These are phyloP conservation scores for Drosophila baimaii DNA, from an alignment of 1,140 invertebrate genomes.

Conservation along the genomic window DNA sequence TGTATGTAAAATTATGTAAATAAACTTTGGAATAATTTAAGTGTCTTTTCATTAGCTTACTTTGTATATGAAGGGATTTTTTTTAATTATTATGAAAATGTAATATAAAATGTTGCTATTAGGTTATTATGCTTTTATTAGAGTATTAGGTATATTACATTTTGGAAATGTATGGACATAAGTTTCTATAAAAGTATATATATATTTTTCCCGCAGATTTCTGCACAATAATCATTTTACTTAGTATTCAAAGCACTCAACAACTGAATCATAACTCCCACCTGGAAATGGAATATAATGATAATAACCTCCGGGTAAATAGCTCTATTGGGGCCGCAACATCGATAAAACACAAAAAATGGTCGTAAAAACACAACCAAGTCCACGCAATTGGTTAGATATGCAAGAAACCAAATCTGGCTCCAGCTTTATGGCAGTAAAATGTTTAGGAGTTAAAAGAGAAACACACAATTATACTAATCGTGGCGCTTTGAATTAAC, in stretches of 20 bases:
- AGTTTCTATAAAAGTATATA: too few species aligned
- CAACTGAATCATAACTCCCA: conserved; percentile 40
- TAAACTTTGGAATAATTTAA: too few species aligned
- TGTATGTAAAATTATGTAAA: too few species aligned
- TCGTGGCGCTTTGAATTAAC: conserved; percentile 59
- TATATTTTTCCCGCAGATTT: too few species aligned
- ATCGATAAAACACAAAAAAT: conserved; percentile 49
- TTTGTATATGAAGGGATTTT: too few species aligned
- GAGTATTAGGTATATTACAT: too few species aligned
- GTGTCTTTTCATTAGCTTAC: too few species aligned
- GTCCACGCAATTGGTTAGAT: conserved; percentile 43
- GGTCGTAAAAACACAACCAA: conserved; percentile 38
- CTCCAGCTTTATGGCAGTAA: conserved; percentile 30
- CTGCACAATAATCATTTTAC: background rate
- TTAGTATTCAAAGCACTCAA: conserved; percentile 34
- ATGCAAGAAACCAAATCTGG: conserved; percentile 38
- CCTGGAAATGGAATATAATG: conserved; percentile 13
- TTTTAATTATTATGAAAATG: too few species aligned
- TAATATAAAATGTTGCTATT: too few species aligned
- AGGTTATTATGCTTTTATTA: too few species aligned
- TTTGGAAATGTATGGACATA: too few species aligned
- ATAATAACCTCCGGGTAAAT: conserved; percentile 48
- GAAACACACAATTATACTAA: conserved; percentile 64
- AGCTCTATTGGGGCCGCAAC: conserved; percentile 40
- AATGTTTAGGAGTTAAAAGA: conserved; percentile 47